Evolutionary conservation across 2,113 vertebrate genomes (phyloP), one percentile per base, ranked within the genome.

Genomic region (Leucopternis melanops): DNA sequence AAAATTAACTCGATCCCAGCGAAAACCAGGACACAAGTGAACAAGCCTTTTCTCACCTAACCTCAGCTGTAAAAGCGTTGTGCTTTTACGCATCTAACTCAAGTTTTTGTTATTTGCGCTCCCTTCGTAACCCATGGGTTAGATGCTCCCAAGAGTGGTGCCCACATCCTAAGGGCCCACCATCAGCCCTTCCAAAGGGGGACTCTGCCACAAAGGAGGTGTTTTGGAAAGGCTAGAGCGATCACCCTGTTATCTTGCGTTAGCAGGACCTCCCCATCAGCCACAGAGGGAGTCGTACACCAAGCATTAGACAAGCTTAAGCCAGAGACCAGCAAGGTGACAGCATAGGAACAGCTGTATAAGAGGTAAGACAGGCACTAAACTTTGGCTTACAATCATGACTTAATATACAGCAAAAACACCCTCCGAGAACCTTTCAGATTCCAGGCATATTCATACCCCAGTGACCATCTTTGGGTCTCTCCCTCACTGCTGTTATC

Each of bases 271-370:
- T 34, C 36, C 50, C 21, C 8, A 6, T 25, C 6, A 34, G 31
- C 16, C 52, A 45, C 32, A 38, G 34, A 12, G 16, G 26, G 42
- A 50, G 21, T 8, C 18, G 38, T 36, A 50, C 22, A 42, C 11
- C 25, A 42, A 25, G 14, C 5, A 0, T 45, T 29, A 29, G 27
- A 34, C 14, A 26, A 78, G 49, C 31, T 40, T 50, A 50, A 57
- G 10, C 32, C 19, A 23, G 38, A 87, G 65, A 65, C 12, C 36
- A 26, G 29, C 1, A 2, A 71, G 50, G 21, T 22, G 26, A 8
- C 6, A 29, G 23, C 19, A 1, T 10, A 2, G 1, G 9, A n/a
- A 10, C 17, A 36, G n/a, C 47, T 23, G 13, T 38, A 27, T 5
- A 25, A 22, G 8, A 18, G 26, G 8, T 13, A 57, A 26, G 11